Evolutionary conservation across 1,140 invertebrate genomes (phyloP).

Genomic region (Armadillidium nasatum): DNA sequence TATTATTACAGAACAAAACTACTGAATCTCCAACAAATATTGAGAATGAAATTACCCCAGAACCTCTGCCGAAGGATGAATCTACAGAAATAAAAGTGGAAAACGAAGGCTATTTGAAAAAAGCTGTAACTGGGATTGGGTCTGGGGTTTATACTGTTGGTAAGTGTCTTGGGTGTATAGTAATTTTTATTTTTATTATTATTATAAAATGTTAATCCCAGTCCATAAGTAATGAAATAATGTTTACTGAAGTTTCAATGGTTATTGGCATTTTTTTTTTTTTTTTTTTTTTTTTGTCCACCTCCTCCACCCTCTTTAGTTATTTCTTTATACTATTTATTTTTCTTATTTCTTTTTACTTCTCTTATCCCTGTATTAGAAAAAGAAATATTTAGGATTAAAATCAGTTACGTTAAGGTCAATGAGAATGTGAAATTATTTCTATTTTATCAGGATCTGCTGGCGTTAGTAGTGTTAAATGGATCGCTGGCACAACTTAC

Average conservation of each 20-base stretch:
- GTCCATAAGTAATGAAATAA: too few relatives aligned
- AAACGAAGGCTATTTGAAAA: not conserved
- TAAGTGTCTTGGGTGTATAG: not conserved
- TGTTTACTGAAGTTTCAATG: too few relatives aligned
- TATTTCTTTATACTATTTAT: too few relatives aligned
- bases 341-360: too few relatives aligned
- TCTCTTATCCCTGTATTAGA: too few relatives aligned
- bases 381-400: too few relatives aligned
- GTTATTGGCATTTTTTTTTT: too few relatives aligned
- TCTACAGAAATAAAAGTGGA: not conserved
- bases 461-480: conserved; percentile 39
- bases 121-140: not conserved
- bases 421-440: too few relatives aligned
- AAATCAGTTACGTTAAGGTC: too few relatives aligned
- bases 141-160: not conserved
- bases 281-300: too few relatives aligned
- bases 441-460: not conserved
- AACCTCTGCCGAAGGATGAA: not conserved
- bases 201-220: too few relatives aligned
- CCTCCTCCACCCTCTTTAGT: too few relatives aligned
- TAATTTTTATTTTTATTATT: not conserved
- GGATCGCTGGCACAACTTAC: conserved; percentile 43
- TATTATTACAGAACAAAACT: not conserved
- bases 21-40: not conserved
- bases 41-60: not conserved